phyloP scores from a whole-genome alignment of 2,888 invertebrate species.

The Platycnemis pennipes region DNA sequence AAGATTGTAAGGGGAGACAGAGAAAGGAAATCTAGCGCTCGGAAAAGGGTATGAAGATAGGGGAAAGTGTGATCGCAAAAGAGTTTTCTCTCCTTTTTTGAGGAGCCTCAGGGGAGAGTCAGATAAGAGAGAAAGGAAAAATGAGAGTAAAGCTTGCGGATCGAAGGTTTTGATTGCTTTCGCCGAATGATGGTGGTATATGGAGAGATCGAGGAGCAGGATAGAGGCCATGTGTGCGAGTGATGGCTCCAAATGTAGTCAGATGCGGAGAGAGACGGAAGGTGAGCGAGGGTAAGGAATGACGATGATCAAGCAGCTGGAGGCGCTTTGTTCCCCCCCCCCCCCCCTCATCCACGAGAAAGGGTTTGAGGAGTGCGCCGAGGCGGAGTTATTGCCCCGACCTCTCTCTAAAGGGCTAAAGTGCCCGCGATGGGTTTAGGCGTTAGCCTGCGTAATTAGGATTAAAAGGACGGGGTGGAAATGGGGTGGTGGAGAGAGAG shows the following conservation, averaged over 20 bases:
- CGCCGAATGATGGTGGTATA: background rate
- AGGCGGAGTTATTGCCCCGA: background rate
- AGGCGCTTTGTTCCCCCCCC: background rate
- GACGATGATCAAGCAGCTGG: background rate
- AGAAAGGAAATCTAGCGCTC: background rate
- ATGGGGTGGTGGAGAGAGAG: background rate
- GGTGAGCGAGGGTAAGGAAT: background rate
- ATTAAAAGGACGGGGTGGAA: background rate
- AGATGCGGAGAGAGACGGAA: background rate
- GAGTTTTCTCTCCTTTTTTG: background rate
- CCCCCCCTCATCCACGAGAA: background rate
- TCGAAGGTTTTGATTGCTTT: background rate
- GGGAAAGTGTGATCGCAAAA: background rate
- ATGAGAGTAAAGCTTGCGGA: background rate
- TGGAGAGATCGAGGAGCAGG: background rate
- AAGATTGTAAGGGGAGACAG: background rate
- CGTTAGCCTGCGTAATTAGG: constrained; percentile 1
- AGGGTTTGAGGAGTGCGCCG: background rate
- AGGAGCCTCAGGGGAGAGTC: background rate
- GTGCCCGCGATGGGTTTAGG: background rate
- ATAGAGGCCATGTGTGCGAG: background rate
- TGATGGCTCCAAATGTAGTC: background rate
- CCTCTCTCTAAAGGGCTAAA: background rate
- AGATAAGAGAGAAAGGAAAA: background rate
- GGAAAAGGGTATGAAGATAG: background rate